Evolutionary conservation across 2,113 vertebrate genomes (phyloP).

Genomic region (Lophius piscatorius): DNA sequence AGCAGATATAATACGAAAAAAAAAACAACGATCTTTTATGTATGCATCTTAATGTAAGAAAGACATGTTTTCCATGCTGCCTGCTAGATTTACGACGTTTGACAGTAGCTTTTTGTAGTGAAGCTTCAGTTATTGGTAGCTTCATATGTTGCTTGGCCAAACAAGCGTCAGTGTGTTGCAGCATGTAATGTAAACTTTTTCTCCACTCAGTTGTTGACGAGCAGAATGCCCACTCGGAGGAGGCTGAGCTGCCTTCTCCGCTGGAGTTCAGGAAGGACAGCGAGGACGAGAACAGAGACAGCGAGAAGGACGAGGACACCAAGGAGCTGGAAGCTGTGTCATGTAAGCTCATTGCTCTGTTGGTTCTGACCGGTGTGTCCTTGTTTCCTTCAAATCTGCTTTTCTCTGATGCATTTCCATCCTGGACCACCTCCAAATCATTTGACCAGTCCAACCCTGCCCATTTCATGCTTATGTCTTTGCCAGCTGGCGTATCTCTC

Average conservation of each 20-base stretch:
- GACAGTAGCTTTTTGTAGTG: no score
- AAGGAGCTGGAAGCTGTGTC: conserved; percentile 84
- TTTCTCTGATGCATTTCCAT: neutral
- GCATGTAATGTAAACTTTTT: neutral
- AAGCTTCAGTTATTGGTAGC: no score
- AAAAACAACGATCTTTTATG: no score
- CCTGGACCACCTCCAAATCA: conserved; percentile 8
- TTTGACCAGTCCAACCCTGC: no score
- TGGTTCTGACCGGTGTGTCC: no score
- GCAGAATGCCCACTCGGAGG: conserved; percentile 87
- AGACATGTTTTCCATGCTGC: no score
- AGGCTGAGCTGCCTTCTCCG: conserved; percentile 81
- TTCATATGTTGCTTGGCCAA: no score
- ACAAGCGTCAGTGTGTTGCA: neutral
- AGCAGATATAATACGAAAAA: no score
- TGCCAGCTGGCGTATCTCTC: conserved; percentile 14
- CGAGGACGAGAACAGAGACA: conserved; percentile 88
- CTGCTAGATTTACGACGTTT: no score
- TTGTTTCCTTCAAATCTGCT: neutral
- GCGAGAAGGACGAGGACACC: conserved; percentile 90
- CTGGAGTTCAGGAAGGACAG: conserved; percentile 86
- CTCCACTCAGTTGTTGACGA: conserved; percentile 88
- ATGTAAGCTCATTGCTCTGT: conserved; percentile 72
- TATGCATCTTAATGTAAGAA: no score
- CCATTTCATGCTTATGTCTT: neutral